phyloP scores from a whole-genome alignment of 2,888 invertebrate genomes.

The Leucophenga montana region DNA sequence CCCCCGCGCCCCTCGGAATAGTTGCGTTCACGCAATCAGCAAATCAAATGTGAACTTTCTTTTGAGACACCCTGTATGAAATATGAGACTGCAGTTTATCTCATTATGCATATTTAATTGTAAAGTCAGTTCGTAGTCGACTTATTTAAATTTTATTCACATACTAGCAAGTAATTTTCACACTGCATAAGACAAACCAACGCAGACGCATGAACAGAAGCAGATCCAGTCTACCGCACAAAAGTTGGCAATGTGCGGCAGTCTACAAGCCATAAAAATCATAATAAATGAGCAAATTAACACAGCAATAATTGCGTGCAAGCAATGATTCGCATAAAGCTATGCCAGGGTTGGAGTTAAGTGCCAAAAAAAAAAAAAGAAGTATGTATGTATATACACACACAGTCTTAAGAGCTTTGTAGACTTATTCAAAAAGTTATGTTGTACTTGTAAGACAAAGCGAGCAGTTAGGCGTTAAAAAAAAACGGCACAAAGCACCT shows the following conservation, averaged over 20 bases:
- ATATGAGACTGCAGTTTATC: not conserved
- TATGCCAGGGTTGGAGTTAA: not conserved
- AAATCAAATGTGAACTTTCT: no score
- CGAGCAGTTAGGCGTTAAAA: conserved; percentile 13
- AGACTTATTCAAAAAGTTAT: not conserved
- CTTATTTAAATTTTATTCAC: conserved; percentile 1
- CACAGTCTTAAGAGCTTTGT: no score
- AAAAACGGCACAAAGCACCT: conserved; percentile 41
- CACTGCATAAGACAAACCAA: not conserved
- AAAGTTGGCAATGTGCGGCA: not conserved
- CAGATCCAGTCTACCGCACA: not conserved
- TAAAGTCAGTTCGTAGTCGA: no score
- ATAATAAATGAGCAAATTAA: conserved; percentile 65
- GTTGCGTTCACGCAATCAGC: no score
- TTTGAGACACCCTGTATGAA: no score
- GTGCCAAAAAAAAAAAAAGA: no score
- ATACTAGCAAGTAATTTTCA: not conserved
- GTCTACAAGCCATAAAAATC: conserved; percentile 24
- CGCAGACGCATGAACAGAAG: not conserved
- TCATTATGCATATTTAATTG: not conserved
- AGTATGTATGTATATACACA: no score
- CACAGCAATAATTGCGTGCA: conserved; percentile 57
- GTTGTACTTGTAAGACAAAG: conserved; percentile 3
- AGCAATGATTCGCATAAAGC: conserved; percentile 6
- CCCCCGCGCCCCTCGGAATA: no score